Conservation (phyloP, 2,797 vertebrate genomes). For the Tenualosa thibaudeaui region DNA sequence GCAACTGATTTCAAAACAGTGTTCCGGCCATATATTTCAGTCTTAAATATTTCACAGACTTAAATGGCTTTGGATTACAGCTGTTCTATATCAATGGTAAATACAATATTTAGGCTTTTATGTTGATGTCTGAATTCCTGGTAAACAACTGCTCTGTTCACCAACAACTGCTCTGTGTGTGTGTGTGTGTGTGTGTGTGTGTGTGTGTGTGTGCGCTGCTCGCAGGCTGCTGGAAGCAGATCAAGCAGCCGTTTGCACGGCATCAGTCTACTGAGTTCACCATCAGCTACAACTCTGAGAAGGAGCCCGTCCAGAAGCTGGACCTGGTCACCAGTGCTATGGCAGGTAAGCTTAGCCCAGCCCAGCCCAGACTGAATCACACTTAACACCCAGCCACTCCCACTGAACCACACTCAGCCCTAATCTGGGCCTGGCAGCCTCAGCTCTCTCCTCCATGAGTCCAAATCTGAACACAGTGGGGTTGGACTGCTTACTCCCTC, state of each 20-base stretch:
- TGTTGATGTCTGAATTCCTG: no score
- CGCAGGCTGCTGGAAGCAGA: constrained; percentile 85
- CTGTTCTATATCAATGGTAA: neutral
- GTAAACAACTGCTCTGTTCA: no score
- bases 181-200: no score
- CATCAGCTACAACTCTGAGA: constrained; percentile 83
- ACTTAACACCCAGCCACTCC: no score
- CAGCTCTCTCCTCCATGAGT: neutral
- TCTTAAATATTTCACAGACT: neutral
- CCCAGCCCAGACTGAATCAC: neutral
- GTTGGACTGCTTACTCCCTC: neutral
- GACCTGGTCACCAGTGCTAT: constrained; percentile 82
- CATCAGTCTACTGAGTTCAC: constrained; percentile 85
- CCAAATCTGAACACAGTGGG: neutral
- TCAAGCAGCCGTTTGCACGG: constrained; percentile 80
- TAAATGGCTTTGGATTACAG: neutral
- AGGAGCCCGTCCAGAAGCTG: constrained; percentile 78
- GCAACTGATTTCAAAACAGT: neutral
- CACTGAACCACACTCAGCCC: neutral
- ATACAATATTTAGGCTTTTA: no score
- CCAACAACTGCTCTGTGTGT: no score
- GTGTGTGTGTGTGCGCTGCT: neutral
- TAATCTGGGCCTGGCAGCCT: no score
- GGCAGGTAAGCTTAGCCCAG: constrained; percentile 70
- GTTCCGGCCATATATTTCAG: neutral